phyloP scores from a whole-genome alignment of 2,888 invertebrate species.

The Macrosoma leucophasiata region DNA sequence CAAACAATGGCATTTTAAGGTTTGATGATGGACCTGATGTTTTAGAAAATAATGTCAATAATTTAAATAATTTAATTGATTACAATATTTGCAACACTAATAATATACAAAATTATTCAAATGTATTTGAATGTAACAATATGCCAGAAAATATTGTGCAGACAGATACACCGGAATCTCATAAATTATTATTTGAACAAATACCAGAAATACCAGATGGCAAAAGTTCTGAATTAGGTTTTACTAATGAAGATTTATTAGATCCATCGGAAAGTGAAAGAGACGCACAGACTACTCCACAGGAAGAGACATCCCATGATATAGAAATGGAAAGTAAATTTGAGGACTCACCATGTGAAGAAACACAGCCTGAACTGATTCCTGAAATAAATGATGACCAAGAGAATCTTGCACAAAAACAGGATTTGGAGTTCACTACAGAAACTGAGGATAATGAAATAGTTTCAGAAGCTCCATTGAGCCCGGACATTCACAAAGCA shows the following conservation, averaged over 20 bases:
- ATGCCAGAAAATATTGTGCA: constrained; percentile 46
- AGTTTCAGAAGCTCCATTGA: constrained; percentile 23
- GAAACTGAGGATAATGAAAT: constrained; percentile 32
- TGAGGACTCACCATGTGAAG: constrained; percentile 42
- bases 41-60: constrained; percentile 35
- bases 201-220: constrained; percentile 71
- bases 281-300: constrained; percentile 46
- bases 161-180: constrained; percentile 70
- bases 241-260: constrained; percentile 52
- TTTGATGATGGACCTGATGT: constrained; percentile 47
- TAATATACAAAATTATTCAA: constrained; percentile 45
- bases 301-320: constrained; percentile 54
- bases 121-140: constrained; percentile 48
- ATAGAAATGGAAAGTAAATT: constrained; percentile 52
- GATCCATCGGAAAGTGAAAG: constrained; percentile 58
- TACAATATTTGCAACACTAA: constrained; percentile 41
- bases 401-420: constrained; percentile 8
- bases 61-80: constrained; percentile 46
- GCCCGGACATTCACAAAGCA: constrained; percentile 23
- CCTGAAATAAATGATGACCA: constrained; percentile 19
- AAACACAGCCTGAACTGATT: constrained; percentile 24
- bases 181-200: constrained; percentile 66
- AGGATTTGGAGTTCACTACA: too few species aligned
- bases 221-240: constrained; percentile 65
- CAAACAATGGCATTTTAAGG: constrained; percentile 57